Evolutionary conservation across 2,797 vertebrate genomes (phyloP), one percentile per base, ranked within the genome.

Genomic region (Amblyraja radiata): DNA sequence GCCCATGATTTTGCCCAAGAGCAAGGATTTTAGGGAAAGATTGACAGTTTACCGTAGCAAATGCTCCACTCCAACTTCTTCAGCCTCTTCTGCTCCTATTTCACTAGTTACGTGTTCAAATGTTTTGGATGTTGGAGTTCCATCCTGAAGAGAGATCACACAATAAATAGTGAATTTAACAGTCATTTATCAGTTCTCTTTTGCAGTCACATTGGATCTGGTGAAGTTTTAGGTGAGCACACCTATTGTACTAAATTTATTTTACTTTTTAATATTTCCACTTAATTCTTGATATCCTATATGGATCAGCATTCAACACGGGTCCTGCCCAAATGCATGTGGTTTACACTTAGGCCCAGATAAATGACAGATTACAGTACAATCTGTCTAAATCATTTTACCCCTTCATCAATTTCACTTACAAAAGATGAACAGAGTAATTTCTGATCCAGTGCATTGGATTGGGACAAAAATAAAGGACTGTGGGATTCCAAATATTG

Each of bases 51-150:
- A 99, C 99, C 99, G 97, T 94, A 99, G 96, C 94, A 99, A 97
- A 94, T 99, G 99, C 94, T 99, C 98, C 16, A 99, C 99, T 11
- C 98, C 99, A 1, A 99, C 99, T 95, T 99, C 99, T 94, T 99
- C 99, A 0, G 99, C 99, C 95, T 99, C 99, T 94, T 99, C 99
- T 0, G 99, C 99, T 54, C 99, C 99, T 1, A 99, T 99, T 95
- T 99, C 99, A 94, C 99, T 99, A 73, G 99, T 99, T 94, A 99
- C 98, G 0, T 99, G 99, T 95, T 99, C 99, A 94, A 99, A 99
- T 0, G 99, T 99, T 96, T 99, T 99, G 6, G 98, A 99, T 7
- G 99, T 99, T 0, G 99, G 99, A 14, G 99, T 99, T 71, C 99
- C 99, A 1, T 99, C 99, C 98, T 99, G 93, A 16, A 93, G 80